Conservation (phyloP, 2,888 invertebrate genomes). For the Acholoe squamosa region DNA sequence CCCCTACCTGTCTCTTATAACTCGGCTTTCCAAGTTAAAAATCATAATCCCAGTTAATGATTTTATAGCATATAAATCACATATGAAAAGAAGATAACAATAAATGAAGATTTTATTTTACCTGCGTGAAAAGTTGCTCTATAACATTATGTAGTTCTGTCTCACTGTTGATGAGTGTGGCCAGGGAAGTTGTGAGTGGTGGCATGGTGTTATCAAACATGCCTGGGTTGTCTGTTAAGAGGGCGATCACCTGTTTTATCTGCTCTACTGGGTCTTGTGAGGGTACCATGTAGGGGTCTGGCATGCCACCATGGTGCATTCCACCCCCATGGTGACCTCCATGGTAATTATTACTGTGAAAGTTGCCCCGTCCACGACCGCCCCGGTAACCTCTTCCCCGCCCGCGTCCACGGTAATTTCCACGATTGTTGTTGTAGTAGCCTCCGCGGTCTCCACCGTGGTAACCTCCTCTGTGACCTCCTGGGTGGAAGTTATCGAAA, state of each 20-base stretch:
- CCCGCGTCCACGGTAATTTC: slow-evolving; percentile 19
- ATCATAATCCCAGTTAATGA: too few species aligned
- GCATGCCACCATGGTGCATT: background rate
- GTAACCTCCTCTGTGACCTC: slow-evolving; percentile 50
- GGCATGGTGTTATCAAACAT: slow-evolving; percentile 78
- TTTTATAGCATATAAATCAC: too few species aligned
- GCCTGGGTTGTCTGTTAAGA: slow-evolving; percentile 80
- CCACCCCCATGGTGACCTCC: background rate
- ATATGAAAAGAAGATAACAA: too few species aligned
- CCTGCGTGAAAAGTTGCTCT: slow-evolving; percentile 77
- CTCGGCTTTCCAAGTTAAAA: too few species aligned
- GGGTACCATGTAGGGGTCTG: slow-evolving; percentile 34
- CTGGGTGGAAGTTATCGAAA: slow-evolving; percentile 36
- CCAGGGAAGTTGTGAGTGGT: slow-evolving; percentile 75
- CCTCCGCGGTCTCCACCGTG: slow-evolving; percentile 20
- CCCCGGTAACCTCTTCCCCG: background rate
- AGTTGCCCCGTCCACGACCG: slow-evolving; percentile 20
- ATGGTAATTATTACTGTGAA: slow-evolving; percentile 44
- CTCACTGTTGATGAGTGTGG: slow-evolving; percentile 71
- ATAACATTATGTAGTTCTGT: slow-evolving; percentile 72
- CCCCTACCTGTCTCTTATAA: too few species aligned
- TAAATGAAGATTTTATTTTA: slow-evolving; percentile 62
- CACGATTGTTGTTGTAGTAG: slow-evolving; percentile 45
- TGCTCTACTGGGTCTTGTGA: slow-evolving; percentile 51
- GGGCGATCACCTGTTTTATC: slow-evolving; percentile 71